Percentiles rank a stretch among this genome's conserved stretches.
These are phyloP conservation scores for Porites evermanni DNA, from an alignment of 92 coral and sea anemone genomes.

Conservation along the genomic window DNA sequence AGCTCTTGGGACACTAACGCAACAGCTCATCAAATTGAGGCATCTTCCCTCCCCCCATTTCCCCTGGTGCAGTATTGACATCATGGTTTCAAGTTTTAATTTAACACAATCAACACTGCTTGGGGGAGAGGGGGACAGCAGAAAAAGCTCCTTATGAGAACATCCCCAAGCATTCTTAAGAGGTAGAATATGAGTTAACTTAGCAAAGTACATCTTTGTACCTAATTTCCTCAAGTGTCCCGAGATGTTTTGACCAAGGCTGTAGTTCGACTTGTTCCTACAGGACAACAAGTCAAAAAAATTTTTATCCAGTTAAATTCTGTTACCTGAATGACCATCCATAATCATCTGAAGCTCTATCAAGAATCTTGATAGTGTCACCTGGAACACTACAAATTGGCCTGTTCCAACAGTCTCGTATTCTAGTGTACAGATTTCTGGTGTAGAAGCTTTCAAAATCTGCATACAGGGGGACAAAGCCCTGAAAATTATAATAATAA, in stretches of 20 bases:
- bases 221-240: no score
- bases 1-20: no score
- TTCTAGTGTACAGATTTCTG: conserved; percentile 86
- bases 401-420: conserved; percentile 93
- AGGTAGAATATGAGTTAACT: no score
- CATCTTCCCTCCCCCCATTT: no score
- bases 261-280: no score
- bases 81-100: background rate
- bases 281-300: no score
- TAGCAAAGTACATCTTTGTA: no score
- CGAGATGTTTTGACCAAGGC: no score
- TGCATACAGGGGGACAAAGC: conserved; percentile 94
- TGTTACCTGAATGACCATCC: conserved; percentile 94
- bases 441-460: conserved; percentile 98
- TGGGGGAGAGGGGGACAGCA: background rate
- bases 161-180: background rate
- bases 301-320: background rate
- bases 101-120: no score
- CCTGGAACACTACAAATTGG: conserved; percentile 97
- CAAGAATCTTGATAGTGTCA: conserved; percentile 79
- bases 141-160: background rate
- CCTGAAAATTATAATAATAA: conserved; percentile 49
- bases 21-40: no score
- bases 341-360: conserved; percentile 78
- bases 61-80: background rate